phyloP scores from a whole-genome alignment of 2,888 invertebrate genomes.

The Nephrotoma appendiculata region DNA sequence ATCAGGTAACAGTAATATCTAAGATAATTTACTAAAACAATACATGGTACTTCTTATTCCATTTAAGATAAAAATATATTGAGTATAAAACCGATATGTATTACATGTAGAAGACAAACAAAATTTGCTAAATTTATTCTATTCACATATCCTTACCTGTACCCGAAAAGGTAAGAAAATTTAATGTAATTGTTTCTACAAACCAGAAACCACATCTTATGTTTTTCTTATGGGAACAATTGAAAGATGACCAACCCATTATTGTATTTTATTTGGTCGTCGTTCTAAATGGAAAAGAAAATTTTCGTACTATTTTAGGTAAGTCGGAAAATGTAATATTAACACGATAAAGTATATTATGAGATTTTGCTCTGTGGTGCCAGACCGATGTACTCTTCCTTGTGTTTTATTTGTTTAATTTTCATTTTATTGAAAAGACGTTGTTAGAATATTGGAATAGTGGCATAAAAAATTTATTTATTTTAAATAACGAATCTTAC shows the following conservation, averaged over 20 bases:
- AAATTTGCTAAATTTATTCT: background rate
- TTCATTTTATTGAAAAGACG: background rate
- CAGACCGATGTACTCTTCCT: background rate
- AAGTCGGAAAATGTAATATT: background rate
- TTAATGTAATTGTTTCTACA: background rate
- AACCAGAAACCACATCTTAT: background rate
- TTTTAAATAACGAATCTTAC: background rate
- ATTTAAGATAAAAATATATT: background rate
- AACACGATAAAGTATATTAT: too few species aligned
- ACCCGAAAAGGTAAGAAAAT: background rate
- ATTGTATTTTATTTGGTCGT: background rate
- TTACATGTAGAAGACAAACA: background rate
- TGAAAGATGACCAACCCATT: background rate
- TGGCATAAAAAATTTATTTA: background rate
- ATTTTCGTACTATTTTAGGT: background rate
- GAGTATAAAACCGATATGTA: background rate
- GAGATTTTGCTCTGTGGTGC: background rate
- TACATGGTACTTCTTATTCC: background rate
- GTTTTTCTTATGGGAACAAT: background rate
- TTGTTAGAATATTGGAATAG: background rate
- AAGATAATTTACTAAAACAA: background rate
- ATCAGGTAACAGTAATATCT: background rate
- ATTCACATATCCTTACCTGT: background rate
- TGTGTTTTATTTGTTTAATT: background rate
- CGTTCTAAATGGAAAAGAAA: too few species aligned